Evolutionary conservation across 2,888 invertebrate species (phyloP), one percentile per base, ranked within the genome.

Genomic region (Ormyrus nitidulus): DNA sequence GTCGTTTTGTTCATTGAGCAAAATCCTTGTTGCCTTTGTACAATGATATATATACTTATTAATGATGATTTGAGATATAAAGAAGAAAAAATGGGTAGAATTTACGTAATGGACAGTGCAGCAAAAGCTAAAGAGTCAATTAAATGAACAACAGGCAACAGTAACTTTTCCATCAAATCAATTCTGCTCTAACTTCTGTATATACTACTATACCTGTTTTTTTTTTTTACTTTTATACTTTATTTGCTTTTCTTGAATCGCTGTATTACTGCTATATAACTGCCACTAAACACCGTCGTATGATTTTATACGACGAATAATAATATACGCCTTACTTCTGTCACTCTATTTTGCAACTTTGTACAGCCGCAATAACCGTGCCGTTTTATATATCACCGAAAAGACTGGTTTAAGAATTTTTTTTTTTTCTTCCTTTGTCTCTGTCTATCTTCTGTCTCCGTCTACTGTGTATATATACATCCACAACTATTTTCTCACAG

Each of bases 1-100:
- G 77, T 80, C 73, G 73, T 73, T 81, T 77, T 77, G 80, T 73
- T 76, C 68, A 71, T 54, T 62, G 64, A 74, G 69, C 58, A 70
- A 70, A 76, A 56, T 72, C 56, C 66, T 75, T 54, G 59, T 64
- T 79, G 65, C 53, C 48, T 65, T 54, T 71, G 44, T 73, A 56
- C 19, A 56, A 34, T 48, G n/a, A 68, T 49, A 46, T 9, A 56
- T 54, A 44, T 62, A 65, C 8, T 4, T 34, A 6, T 9, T 48
- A 19, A 54, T 56, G 7, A 46, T n/a, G 6, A 13, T 44, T n/a
- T 44, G 49, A 68, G 48, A 54, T 56, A n/a, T 56, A 19, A 71
- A 53, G 5, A 44, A 58, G 44, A n/a, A 69, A 56, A 62, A 71
- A 77, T 49, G 11, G 49, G 48, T n/a, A 59, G n/a, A 71, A 69